These are phyloP conservation scores for Regulus satrapa DNA, from an alignment of 2,113 vertebrate genomes.

Conservation along the genomic window DNA sequence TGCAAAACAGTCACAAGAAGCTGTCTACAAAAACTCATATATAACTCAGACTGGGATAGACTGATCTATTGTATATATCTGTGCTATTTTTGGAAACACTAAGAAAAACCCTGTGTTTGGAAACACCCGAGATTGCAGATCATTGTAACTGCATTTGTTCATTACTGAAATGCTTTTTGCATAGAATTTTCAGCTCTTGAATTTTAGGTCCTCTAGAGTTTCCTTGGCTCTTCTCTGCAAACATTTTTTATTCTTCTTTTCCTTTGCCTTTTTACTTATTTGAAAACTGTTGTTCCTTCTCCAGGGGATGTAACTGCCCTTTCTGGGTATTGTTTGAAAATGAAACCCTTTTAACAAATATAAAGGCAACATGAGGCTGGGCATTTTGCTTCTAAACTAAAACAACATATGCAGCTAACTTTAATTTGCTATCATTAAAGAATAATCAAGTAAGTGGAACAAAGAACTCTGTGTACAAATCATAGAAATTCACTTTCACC, in stretches of 20 bases:
- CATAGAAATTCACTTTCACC: constrained; percentile 19
- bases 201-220: background rate
- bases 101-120: fast-evolving
- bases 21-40: background rate
- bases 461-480: background rate
- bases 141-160: background rate
- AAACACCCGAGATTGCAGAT: background rate
- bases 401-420: background rate
- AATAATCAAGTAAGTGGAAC: background rate
- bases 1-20: background rate
- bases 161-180: background rate
- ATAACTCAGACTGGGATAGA: background rate
- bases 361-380: background rate
- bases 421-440: constrained; percentile 14
- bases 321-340: background rate
- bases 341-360: background rate
- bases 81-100: background rate
- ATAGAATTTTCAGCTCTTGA: background rate
- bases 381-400: background rate
- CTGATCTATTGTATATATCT: background rate
- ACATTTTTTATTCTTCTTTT: background rate
- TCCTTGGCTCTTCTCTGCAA: background rate
- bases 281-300: background rate
- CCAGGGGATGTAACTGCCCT: background rate
- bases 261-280: background rate